Evolutionary conservation across 2,888 invertebrate genomes (phyloP).

Genomic region (Drosophila koepferae): DNA sequence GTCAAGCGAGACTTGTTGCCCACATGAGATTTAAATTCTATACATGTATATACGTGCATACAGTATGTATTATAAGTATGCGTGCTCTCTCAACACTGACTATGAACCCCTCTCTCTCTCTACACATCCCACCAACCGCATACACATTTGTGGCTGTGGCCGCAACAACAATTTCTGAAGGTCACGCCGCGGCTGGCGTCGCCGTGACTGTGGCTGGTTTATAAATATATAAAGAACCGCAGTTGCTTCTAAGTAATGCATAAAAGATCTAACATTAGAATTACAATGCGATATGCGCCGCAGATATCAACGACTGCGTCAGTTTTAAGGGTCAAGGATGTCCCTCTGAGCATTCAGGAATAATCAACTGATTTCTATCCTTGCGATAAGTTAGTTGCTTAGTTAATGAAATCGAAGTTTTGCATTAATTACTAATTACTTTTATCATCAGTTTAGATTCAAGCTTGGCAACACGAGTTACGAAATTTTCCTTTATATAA

Average conservation of each 20-base stretch:
- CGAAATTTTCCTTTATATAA: conserved; percentile 18
- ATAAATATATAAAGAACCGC: conserved; percentile 64
- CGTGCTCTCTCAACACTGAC: conserved; percentile 16
- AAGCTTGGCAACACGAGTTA: conserved; percentile 2
- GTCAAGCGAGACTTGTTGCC: conserved; percentile 45
- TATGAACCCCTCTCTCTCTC: background rate
- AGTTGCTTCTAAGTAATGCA: conserved; percentile 64
- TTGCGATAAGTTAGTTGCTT: background rate
- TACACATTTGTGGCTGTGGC: background rate
- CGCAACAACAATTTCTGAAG: conserved; percentile 51
- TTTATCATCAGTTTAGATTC: conserved; percentile 20
- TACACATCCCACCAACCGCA: background rate
- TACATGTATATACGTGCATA: conserved; percentile 3
- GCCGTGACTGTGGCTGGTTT: conserved; percentile 53
- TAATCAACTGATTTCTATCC: background rate
- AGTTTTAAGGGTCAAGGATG: conserved; percentile 9
- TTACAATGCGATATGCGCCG: conserved; percentile 33
- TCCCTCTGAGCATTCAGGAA: background rate
- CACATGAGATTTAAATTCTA: conserved; percentile 28
- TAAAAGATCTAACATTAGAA: conserved; percentile 55
- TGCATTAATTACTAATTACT: conserved; percentile 2
- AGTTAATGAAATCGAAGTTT: background rate
- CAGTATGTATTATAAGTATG: conserved; percentile 3
- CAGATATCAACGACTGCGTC: conserved; percentile 15
- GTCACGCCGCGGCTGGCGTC: conserved; percentile 48